These are phyloP conservation scores for Paradoxurus hermaphroditus DNA, from an alignment of 2,113 vertebrate species.

Conservation along the genomic window DNA sequence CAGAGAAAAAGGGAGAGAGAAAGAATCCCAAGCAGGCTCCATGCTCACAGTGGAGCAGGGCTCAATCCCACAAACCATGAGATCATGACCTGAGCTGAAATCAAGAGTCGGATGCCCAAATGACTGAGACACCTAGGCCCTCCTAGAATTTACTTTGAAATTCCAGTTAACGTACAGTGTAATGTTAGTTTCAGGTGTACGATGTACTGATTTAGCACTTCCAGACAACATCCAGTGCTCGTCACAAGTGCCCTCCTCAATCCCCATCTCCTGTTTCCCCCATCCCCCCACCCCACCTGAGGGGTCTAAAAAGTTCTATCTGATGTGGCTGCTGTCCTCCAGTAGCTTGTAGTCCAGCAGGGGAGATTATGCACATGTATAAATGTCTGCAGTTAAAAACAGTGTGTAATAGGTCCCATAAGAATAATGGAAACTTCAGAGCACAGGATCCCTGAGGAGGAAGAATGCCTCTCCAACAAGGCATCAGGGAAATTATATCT, in stretches of 20 bases:
- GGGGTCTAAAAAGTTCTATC: background rate
- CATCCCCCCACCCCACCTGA: background rate
- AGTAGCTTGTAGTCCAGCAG: background rate
- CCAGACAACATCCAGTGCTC: background rate
- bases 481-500: slow-evolving; percentile 28
- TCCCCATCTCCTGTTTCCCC: background rate
- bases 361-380: background rate
- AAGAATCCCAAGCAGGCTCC: too few species aligned
- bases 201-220: background rate
- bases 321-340: background rate
- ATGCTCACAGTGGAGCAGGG: too few species aligned
- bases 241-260: background rate
- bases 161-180: background rate
- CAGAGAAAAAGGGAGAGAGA: too few species aligned
- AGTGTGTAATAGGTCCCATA: background rate
- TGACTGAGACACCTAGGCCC: too few species aligned
- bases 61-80: too few species aligned
- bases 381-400: slow-evolving; percentile 28
- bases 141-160: background rate
- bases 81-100: too few species aligned
- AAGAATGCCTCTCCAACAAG: slow-evolving; percentile 3
- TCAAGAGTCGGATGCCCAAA: too few species aligned
- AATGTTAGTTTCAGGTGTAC: background rate
- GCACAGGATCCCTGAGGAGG: background rate
- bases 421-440: background rate